Conservation (phyloP, 92 coral and sea anemone genomes). For the Zoanthus gigantus region DNA sequence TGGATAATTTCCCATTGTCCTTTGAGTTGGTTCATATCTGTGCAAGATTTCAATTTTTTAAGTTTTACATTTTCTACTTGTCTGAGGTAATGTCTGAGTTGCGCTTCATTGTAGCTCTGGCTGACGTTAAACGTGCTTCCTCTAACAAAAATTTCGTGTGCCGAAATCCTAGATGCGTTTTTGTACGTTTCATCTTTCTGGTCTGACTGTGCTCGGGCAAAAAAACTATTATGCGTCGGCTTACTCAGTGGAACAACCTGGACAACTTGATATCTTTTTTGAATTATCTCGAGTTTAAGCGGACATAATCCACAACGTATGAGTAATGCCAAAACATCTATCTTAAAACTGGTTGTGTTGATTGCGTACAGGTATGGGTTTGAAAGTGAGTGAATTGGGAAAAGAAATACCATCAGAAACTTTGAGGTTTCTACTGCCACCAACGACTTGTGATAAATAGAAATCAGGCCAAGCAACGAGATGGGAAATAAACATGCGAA, state of each 20-base stretch:
- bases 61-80: not conserved
- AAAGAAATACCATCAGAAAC: conserved; percentile 86
- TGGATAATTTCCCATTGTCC: not conserved
- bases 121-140: not conserved
- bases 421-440: conserved; percentile 76
- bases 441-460: conserved; percentile 79
- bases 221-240: not conserved
- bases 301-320: conserved; percentile 71
- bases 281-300: conserved; percentile 39
- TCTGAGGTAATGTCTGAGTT: not conserved
- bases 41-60: not conserved
- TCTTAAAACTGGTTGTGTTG: conserved; percentile 81
- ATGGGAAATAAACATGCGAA: conserved; percentile 94
- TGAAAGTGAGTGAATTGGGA: conserved; percentile 89
- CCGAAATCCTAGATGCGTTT: not conserved
- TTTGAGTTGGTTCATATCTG: not conserved
- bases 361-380: conserved; percentile 92
- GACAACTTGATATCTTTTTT: conserved; percentile 47
- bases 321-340: conserved; percentile 66
- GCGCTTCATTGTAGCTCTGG: not conserved
- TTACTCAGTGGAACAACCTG: not conserved
- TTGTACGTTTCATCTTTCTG: not conserved
- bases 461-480: conserved; percentile 81
- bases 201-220: not conserved
- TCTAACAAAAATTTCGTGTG: not conserved